A percentile compares a stretch with the other conserved stretches of the same genome.
Conservation (phyloP, 2,888 invertebrate genomes). For the Aphidius colemani region DNA sequence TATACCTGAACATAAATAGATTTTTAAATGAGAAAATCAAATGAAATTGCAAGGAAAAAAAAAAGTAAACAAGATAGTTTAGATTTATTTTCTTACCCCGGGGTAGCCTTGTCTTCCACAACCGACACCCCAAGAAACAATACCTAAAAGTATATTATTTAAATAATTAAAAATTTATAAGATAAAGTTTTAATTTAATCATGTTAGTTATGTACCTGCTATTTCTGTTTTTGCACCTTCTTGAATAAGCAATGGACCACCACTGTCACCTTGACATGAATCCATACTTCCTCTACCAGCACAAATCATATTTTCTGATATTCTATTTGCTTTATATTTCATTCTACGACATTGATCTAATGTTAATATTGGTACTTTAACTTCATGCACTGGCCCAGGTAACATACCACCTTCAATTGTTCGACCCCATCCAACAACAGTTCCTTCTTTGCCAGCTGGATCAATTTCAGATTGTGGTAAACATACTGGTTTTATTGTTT, state of each 20-base stretch:
- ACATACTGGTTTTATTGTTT: slow-evolving; percentile 78
- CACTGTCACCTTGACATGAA: slow-evolving; percentile 89
- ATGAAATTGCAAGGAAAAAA: no score
- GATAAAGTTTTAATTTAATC: neutral
- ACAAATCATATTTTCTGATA: slow-evolving; percentile 84
- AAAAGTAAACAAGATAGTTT: no score
- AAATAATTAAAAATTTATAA: neutral
- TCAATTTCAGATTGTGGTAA: slow-evolving; percentile 69
- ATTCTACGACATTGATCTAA: slow-evolving; percentile 78
- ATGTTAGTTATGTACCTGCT: slow-evolving; percentile 66
- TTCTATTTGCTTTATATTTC: slow-evolving; percentile 82
- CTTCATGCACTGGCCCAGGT: slow-evolving; percentile 80
- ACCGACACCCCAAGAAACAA: slow-evolving; percentile 86
- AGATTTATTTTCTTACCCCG: slow-evolving; percentile 58
- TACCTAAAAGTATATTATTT: slow-evolving; percentile 63
- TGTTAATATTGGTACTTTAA: slow-evolving; percentile 81
- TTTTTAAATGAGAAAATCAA: no score
- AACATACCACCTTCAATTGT: slow-evolving; percentile 81
- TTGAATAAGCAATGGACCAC: slow-evolving; percentile 79
- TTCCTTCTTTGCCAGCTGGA: slow-evolving; percentile 74
- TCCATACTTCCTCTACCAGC: slow-evolving; percentile 82
- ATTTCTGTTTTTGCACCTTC: slow-evolving; percentile 79
- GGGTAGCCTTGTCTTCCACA: slow-evolving; percentile 76
- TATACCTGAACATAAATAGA: slow-evolving; percentile 59
- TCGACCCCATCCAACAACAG: slow-evolving; percentile 86